phyloP scores from a whole-genome alignment of 2,797 vertebrate genomes.

The Parotocinclus haroldoi region DNA sequence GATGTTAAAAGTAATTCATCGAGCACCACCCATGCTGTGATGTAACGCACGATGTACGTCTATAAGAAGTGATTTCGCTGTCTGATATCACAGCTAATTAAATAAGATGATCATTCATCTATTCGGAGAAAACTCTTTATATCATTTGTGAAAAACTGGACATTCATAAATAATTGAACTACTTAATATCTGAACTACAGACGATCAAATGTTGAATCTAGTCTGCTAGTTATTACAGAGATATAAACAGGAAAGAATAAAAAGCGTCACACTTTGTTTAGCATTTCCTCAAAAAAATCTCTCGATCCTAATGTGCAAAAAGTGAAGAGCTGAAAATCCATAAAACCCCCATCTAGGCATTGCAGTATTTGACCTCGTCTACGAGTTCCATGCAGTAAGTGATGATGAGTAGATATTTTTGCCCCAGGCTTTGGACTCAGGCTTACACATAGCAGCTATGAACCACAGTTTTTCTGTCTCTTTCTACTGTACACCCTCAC shows the following conservation, averaged over 20 bases:
- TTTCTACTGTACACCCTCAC: background rate
- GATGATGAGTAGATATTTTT: slow-evolving; percentile 16
- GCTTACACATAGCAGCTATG: background rate
- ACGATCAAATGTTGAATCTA: slow-evolving; percentile 19
- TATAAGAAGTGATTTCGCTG: slow-evolving; percentile 22
- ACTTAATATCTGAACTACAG: slow-evolving; percentile 13
- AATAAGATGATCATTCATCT: background rate
- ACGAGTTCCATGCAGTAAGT: background rate
- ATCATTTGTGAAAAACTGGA: slow-evolving; percentile 34
- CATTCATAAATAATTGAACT: slow-evolving; percentile 33
- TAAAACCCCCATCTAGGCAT: slow-evolving; percentile 5
- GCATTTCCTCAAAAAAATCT: background rate
- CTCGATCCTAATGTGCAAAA: background rate
- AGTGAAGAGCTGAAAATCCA: slow-evolving; percentile 5
- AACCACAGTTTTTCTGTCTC: slow-evolving; percentile 21
- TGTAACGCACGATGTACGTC: slow-evolving; percentile 9
- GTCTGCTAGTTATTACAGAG: slow-evolving; percentile 7
- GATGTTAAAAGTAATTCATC: slow-evolving; percentile 12
- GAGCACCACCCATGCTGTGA: slow-evolving; percentile 10
- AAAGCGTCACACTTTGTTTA: slow-evolving; percentile 10
- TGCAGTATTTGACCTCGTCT: slow-evolving; percentile 16
- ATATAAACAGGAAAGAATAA: background rate
- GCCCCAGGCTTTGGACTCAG: slow-evolving; percentile 17
- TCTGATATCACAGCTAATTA: background rate
- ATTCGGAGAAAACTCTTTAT: slow-evolving; percentile 1